Base-by-base conservation (phyloP, 2,113 vertebrate species). In the Poeciliopsis occidentalis region DNA sequence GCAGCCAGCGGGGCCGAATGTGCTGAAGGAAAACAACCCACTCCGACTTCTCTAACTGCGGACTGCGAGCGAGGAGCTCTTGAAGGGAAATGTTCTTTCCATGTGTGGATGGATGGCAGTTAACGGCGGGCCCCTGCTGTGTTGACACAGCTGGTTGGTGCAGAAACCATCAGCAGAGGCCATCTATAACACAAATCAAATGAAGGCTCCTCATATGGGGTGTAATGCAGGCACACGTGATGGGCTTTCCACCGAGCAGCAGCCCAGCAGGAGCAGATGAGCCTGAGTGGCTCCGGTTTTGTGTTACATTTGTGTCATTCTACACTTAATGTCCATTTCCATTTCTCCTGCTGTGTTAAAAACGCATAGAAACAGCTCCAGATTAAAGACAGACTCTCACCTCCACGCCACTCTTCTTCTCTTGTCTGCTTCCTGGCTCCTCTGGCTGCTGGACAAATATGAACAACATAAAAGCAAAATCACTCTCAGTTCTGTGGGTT, bases 101-200 rank as follows among this genome's bases (percentile, higher is more conserved):
- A 72, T 79, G 84, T 19, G 44, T 37, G 80, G 67, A 64, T 64
- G 83, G 79, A 69, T 77, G 76, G 34, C 72, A 44, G 78, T 68
- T 68, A 62, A 82, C 11, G 22, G 67, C 67, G 4, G 68, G 67
- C 75, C 83, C 67, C 88, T 66, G 84, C 82, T 41, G 64, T 89
- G 87, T 94, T 93, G 91, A 93, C 91, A 93, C 93, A 95, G 93
- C 92, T 93, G 93, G 76, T 62, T 41, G 78, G 84, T 61, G 57
- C 62, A 37, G 60, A 69, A 78, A 64, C 69, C 80, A 69, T 79
- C 81, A 77, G 86, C 71, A 47, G 64, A 76, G 75, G 76, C 78
- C 73, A 63, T 80, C 76, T 30, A 75, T 61, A 79, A 69, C 69
- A 26, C 64, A 72, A 74, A 85, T 60, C 34, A 87, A 89, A 78